phyloP scores from a whole-genome alignment of 2,888 invertebrate genomes.

The Pachycephus smyrnensis region DNA sequence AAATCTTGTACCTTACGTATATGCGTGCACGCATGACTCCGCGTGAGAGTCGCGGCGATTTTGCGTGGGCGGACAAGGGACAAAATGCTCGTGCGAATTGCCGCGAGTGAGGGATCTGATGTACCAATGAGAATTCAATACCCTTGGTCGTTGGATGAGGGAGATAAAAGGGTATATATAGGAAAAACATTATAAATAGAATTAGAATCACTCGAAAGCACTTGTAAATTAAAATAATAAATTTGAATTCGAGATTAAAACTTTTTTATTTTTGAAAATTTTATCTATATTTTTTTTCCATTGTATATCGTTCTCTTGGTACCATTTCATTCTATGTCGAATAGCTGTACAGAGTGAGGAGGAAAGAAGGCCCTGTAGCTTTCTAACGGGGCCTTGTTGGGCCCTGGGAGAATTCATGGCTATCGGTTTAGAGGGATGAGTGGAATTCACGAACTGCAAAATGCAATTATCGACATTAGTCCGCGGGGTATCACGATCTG shows the following conservation, averaged over 20 bases:
- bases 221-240: neutral
- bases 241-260: neutral
- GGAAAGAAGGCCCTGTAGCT: neutral
- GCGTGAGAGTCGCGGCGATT: slow-evolving; percentile 9
- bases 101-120: slow-evolving; percentile 27
- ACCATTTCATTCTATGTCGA: no score
- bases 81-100: slow-evolving; percentile 33
- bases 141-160: slow-evolving; percentile 25
- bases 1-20: slow-evolving; percentile 1
- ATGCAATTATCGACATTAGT: slow-evolving; percentile 66
- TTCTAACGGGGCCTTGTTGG: neutral
- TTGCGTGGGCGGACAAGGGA: slow-evolving; percentile 45
- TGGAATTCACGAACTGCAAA: slow-evolving; percentile 65
- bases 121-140: slow-evolving; percentile 40
- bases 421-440: slow-evolving; percentile 27
- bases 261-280: neutral
- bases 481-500: slow-evolving; percentile 65
- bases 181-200: neutral
- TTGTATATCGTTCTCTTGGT: neutral
- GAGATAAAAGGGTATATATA: neutral
- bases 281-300: neutral
- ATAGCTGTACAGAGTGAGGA: no score
- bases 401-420: slow-evolving; percentile 24
- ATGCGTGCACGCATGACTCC: slow-evolving; percentile 33
- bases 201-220: neutral